Evolutionary conservation across 1,140 invertebrate genomes (phyloP).

Genomic region (Heliconius congener): DNA sequence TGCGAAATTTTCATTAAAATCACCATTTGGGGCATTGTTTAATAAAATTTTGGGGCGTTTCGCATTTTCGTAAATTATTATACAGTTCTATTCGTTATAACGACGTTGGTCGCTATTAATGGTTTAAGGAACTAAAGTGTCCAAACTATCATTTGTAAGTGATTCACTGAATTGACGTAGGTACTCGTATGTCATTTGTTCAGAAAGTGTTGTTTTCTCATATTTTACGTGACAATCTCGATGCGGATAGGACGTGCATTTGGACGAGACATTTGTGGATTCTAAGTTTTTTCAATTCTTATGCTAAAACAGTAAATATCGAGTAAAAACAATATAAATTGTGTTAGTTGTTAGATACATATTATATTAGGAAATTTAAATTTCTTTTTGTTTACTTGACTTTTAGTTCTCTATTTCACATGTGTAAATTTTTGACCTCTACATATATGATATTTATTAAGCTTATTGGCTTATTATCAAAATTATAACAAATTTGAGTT

Average conservation of each 20-base stretch:
- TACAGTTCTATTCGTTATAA: neutral
- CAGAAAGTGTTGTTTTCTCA: neutral
- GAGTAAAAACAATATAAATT: too few relatives aligned
- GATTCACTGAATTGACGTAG: neutral
- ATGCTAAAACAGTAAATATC: too few relatives aligned
- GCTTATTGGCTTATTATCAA: too few relatives aligned
- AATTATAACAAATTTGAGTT: too few relatives aligned
- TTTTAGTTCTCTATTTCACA: too few relatives aligned
- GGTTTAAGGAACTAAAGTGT: neutral
- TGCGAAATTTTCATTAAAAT: conserved; percentile 14
- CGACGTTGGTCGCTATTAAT: neutral
- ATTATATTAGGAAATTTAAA: too few relatives aligned
- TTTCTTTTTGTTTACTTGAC: too few relatives aligned
- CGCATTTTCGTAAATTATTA: neutral
- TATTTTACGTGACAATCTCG: conserved; percentile 10
- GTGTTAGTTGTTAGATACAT: too few relatives aligned
- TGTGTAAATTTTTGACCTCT: too few relatives aligned
- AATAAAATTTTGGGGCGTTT: neutral
- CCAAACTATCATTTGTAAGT: neutral
- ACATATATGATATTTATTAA: too few relatives aligned
- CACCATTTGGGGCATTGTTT: neutral
- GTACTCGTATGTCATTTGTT: neutral
- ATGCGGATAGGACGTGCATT: neutral
- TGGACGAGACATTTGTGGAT: neutral
- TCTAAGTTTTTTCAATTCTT: neutral